Evolutionary conservation across 1,140 invertebrate genomes (phyloP), one percentile per base, ranked within the genome.

Genomic region (Ceratitis capitata): DNA sequence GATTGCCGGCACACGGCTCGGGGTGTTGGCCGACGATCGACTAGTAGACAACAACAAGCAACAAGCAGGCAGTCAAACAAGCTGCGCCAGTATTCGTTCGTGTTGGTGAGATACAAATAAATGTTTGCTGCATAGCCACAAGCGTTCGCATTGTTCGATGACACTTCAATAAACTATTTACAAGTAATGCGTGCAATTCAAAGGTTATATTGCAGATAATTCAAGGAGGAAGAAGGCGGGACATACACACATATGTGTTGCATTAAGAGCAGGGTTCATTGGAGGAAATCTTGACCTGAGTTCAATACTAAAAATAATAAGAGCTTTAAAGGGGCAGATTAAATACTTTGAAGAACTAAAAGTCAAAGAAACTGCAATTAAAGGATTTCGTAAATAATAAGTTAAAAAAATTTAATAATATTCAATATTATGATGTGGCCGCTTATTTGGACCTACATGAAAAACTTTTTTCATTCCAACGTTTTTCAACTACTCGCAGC

Each of bases 21-120:
- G 16, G 69, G 39, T 42, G 39, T 32, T 78, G 69, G 39, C 32
- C 69, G 45, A n/a, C 69, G 45, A n/a, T 23, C 39, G 32, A 35
- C 61, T 35, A 69, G 61, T 69, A 69, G 69, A 35, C 69, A 45
- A 45, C 69, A 78, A 78, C n/a, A n/a, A n/a, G n/a, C n/a, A n/a
- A n/a, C n/a, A n/a, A n/a, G n/a, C n/a, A n/a, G n/a, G 69, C 7
- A 23, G 69, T 78, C 39, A 64, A 64, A 64, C 58, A 64, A 64
- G 58, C 58, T 32, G 14, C 5, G 23, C n/a, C 19, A 56, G n/a
- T 23, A n/a, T 0, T 56, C 51, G 51, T 23, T 56, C 23, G 51
- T n/a, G 51, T 56, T 56, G 23, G 23, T 56, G 51, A 56, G 2
- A 10, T 32, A 61, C 7, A 6, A 53, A 53, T 1, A 35, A 35